Percentiles rank a stretch among this genome's conserved stretches.
Conservation (phyloP, 2,888 invertebrate genomes). For the Eupithecia insigniata region DNA sequence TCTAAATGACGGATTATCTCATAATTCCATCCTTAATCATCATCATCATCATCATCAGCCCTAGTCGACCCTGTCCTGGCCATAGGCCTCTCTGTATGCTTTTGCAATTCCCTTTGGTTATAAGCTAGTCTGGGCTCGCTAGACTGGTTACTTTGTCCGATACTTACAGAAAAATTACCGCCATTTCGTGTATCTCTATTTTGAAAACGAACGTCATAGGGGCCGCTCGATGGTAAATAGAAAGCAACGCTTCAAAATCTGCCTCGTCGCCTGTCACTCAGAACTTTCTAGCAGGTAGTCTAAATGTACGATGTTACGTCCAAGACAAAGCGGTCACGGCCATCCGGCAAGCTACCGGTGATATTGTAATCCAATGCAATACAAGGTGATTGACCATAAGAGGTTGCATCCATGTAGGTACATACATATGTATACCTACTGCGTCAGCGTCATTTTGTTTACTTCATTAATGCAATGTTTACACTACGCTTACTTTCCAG, state of each 20-base stretch:
- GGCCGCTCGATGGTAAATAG: not conserved
- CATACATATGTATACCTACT: no score
- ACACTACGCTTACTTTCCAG: not conserved
- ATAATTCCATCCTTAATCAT: not conserved
- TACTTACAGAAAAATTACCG: not conserved
- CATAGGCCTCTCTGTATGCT: not conserved
- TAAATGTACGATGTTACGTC: slow-evolving; percentile 21
- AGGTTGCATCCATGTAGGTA: slow-evolving; percentile 21
- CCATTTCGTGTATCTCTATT: not conserved
- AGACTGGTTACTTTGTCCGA: not conserved
- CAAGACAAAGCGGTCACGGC: slow-evolving; percentile 32
- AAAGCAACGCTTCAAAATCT: not conserved
- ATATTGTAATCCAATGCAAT: slow-evolving; percentile 29
- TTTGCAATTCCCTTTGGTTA: not conserved
- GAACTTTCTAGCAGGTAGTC: slow-evolving; percentile 15
- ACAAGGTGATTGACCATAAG: slow-evolving; percentile 35
- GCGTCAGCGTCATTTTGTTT: slow-evolving; percentile 3
- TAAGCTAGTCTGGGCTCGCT: not conserved
- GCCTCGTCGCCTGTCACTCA: not conserved
- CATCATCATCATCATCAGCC: not conserved
- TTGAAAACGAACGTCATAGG: not conserved
- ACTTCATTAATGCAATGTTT: slow-evolving; percentile 25
- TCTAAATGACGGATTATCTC: not conserved
- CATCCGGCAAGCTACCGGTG: slow-evolving; percentile 15
- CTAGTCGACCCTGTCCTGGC: not conserved